Conservation (phyloP, 92 coral and sea anemone species). For the Chrysogorgia sp. region DNA sequence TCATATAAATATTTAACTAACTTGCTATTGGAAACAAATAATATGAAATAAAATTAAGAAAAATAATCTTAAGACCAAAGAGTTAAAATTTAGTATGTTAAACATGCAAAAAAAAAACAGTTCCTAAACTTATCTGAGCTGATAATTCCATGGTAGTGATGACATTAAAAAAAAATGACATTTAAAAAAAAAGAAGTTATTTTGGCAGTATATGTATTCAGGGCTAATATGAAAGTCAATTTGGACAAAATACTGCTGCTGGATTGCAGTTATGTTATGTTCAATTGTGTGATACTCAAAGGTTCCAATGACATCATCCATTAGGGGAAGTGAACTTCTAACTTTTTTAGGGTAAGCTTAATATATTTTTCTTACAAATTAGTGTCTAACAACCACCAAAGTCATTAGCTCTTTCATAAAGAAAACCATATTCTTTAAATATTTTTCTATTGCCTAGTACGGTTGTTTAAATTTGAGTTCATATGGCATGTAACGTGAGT, state of each 20-base stretch:
- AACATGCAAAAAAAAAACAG: too few relatives aligned
- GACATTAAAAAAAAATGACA: background rate
- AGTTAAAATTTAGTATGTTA: too few relatives aligned
- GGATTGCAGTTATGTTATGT: conserved; percentile 6
- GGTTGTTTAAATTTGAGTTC: conserved; percentile 4
- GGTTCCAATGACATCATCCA: conserved; percentile 3
- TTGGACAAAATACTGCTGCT: too few relatives aligned
- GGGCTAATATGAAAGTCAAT: conserved; percentile 18
- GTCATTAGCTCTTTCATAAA: conserved; percentile 6
- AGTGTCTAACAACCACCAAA: conserved; percentile 5
- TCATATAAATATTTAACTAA: too few relatives aligned
- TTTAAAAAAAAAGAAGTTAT: background rate
- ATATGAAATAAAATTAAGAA: too few relatives aligned
- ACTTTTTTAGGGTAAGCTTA: conserved; percentile 9
- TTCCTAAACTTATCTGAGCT: too few relatives aligned
- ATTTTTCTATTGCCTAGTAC: conserved; percentile 13
- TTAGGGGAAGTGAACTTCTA: conserved; percentile 1
- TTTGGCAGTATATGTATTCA: conserved; percentile 4
- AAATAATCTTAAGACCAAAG: too few relatives aligned
- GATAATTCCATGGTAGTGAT: too few relatives aligned
- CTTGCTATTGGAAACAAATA: too few relatives aligned
- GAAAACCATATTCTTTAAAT: conserved; percentile 8
- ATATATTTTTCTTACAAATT: conserved; percentile 3
- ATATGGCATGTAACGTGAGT: conserved; percentile 10
- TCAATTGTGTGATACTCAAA: conserved; percentile 8